Evolutionary conservation across 2,888 invertebrate species (phyloP), one percentile per base, ranked within the genome.

Genomic region (Temnothorax rugatulus): DNA sequence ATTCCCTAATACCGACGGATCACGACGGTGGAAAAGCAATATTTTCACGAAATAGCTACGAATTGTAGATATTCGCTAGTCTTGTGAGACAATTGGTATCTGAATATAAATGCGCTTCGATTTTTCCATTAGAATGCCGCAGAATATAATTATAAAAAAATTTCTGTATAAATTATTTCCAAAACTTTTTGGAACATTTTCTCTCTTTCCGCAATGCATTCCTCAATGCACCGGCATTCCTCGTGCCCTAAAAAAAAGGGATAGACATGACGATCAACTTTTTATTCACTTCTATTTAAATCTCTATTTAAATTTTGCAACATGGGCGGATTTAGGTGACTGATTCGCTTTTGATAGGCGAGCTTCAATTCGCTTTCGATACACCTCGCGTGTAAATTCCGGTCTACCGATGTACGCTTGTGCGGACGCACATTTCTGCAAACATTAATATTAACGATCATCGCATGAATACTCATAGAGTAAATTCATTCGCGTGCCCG

Each of bases 231-330:
- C 11, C 7, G 8, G 7, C 34, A n/a, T 21, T 15, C 8, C 4
- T 25, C 66, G 4, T 66, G 44, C 44, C 11, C 8, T 8, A 7
- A 18, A 52, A 76, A 54, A 15, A 9, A 13, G 11, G 18, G 41
- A 77, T n/a, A 9, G 9, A 44, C 41, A 29, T 68, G 8, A 5
- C 47, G 21, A 41, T 13, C 25, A 2, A 54, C n/a, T 68, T 77
- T 76, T 76, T 66, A 52, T 77, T 68, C n/a, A 25, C n/a, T 41
- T 77, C n/a, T 57, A 41, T 68, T 41, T 41, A 54, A 41, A 68
- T 68, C 18, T 44, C 13, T 29, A 68, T 77, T 77, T 54, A 68
- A 41, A 57, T 54, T 68, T 50, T 25, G 25, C 25, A 18, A 38
- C 75, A 8, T 9, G 21, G 13, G 0, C 38, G 3, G 54, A 13